These are phyloP conservation scores for Drosophila lacertosa DNA, from an alignment of 1,140 invertebrate species.

Conservation along the genomic window DNA sequence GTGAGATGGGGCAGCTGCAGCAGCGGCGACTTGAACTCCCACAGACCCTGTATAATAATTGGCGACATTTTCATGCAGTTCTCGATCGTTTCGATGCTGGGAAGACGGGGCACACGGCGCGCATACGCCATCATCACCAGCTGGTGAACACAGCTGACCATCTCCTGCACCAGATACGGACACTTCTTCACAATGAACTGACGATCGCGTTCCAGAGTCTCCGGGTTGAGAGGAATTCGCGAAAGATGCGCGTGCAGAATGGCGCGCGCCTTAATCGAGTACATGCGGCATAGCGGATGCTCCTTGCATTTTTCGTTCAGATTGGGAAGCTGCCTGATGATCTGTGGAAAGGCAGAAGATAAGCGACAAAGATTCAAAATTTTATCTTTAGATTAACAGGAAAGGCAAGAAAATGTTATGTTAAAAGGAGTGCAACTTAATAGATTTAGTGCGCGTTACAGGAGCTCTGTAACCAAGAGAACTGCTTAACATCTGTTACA, in stretches of 20 bases:
- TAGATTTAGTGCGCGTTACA: too few relatives aligned
- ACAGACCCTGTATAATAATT: constrained; percentile 98
- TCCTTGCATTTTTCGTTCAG: constrained; percentile 98
- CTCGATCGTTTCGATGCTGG: constrained; percentile 97
- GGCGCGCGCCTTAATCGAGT: constrained; percentile 98
- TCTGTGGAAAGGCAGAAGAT: constrained; percentile 85
- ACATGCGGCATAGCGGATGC: constrained; percentile 95
- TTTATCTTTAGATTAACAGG: too few relatives aligned
- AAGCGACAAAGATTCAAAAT: too few relatives aligned
- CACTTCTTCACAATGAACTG: constrained; percentile 96
- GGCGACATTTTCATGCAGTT: constrained; percentile 98
- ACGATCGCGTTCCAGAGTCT: constrained; percentile 93
- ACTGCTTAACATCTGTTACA: constrained; percentile 4
- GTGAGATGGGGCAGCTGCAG: constrained; percentile 98
- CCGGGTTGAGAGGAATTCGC: constrained; percentile 91
- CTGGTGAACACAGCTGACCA: constrained; percentile 97
- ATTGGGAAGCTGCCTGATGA: constrained; percentile 95
- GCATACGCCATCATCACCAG: constrained; percentile 96
- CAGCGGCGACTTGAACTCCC: constrained; percentile 96
- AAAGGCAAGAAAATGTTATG: too few relatives aligned
- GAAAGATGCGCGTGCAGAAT: constrained; percentile 97
- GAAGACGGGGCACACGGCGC: constrained; percentile 89
- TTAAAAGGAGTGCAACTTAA: too few relatives aligned
- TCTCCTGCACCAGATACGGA: constrained; percentile 98
- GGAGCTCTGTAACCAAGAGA: too few relatives aligned